Evolutionary conservation across 2,888 invertebrate genomes (phyloP).

Genomic region (Pandemis corylana): DNA sequence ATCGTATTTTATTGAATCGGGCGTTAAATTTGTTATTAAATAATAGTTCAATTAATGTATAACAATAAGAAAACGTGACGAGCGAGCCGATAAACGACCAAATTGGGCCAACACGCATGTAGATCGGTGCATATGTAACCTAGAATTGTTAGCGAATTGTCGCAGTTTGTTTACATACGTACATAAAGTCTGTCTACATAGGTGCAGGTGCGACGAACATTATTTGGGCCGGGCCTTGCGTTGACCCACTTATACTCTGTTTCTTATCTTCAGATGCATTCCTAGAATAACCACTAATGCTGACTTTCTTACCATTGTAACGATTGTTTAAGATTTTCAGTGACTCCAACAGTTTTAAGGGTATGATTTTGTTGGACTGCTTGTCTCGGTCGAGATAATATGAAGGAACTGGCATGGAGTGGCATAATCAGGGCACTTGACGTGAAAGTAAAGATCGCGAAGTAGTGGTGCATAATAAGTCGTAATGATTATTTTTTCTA

Average conservation of each 20-base stretch:
- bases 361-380: neutral
- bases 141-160: conserved; percentile 53
- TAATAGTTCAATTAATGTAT: neutral
- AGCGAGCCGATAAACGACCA: conserved; percentile 49
- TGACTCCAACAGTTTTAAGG: neutral
- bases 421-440: neutral
- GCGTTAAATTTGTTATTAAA: neutral
- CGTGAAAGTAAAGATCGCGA: neutral
- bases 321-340: neutral
- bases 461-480: no score
- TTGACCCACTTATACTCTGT: conserved; percentile 53
- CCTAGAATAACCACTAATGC: conserved; percentile 40
- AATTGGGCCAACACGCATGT: conserved; percentile 57
- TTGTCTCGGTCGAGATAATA: neutral
- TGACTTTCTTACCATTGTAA: neutral
- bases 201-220: conserved; percentile 50
- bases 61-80: conserved; percentile 6
- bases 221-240: conserved; percentile 49
- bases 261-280: conserved; percentile 53
- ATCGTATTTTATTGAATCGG: neutral
- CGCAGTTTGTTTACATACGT: conserved; percentile 56
- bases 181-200: conserved; percentile 43
- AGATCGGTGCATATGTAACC: conserved; percentile 52
- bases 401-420: conserved; percentile 6
- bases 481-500: neutral